phyloP scores from a whole-genome alignment of 2,888 invertebrate genomes.

The Tachina grossa region DNA sequence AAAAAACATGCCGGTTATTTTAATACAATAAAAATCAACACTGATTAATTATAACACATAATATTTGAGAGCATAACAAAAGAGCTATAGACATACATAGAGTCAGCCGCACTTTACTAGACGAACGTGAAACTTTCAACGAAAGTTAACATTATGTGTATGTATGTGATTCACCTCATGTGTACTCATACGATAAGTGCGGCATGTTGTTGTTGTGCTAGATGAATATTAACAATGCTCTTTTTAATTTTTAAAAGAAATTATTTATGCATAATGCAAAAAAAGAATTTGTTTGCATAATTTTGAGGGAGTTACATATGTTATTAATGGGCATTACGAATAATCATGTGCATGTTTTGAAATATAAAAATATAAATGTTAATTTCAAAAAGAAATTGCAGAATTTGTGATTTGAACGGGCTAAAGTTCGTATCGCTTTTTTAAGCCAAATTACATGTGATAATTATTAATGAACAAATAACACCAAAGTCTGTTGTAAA shows the following conservation, averaged over 20 bases:
- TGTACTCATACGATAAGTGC: neutral
- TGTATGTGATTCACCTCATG: too few species aligned
- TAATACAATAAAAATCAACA: conserved; percentile 41
- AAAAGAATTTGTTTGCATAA: neutral
- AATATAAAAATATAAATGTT: neutral
- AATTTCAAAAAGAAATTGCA: conserved; percentile 2
- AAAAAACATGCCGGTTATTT: conserved; percentile 39
- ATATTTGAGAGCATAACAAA: conserved; percentile 43
- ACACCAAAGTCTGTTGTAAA: too few species aligned
- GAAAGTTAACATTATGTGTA: conserved; percentile 33
- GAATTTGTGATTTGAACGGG: too few species aligned
- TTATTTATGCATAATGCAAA: conserved; percentile 25
- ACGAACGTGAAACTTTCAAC: conserved; percentile 28
- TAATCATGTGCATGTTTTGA: neutral
- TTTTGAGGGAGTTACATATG: neutral
- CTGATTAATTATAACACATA: conserved; percentile 52
- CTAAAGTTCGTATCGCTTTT: too few species aligned
- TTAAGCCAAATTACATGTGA: too few species aligned
- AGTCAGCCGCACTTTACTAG: neutral
- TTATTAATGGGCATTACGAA: conserved; percentile 23
- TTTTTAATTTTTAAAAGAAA: conserved; percentile 1
- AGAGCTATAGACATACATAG: too few species aligned
- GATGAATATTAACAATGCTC: conserved; percentile 35
- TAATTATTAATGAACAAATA: too few species aligned
- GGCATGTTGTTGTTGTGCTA: conserved; percentile 17